Evolutionary conservation across 2,797 vertebrate species (phyloP).

Genomic region (Mastacembelus armatus): DNA sequence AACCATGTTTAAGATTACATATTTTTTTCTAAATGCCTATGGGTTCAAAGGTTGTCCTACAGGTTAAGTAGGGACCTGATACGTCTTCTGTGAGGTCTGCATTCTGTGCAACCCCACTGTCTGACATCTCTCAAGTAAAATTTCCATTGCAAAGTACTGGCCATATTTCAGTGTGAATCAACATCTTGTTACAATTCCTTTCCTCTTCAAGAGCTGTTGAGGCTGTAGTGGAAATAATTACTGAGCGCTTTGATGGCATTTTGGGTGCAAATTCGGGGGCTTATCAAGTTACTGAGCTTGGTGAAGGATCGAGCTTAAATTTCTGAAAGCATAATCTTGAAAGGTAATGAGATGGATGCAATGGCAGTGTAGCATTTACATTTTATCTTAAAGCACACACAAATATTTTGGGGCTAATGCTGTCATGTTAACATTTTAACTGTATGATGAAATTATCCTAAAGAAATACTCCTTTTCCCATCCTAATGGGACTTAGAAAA

Average conservation of each 20-base stretch:
- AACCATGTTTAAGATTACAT: background rate
- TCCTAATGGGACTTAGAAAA: no score
- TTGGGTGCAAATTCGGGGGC: background rate
- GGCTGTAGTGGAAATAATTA: conserved; percentile 15
- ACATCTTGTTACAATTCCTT: background rate
- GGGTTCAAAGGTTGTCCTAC: background rate
- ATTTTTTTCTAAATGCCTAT: background rate
- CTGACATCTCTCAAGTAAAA: background rate
- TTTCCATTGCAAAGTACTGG: background rate
- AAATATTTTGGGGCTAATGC: background rate
- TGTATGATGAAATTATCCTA: no score
- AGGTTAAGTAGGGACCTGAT: background rate
- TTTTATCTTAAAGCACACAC: background rate
- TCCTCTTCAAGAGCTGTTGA: background rate
- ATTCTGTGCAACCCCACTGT: background rate
- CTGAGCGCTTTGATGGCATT: background rate
- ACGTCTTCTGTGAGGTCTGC: background rate
- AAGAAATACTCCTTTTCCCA: no score
- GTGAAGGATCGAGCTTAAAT: conserved; percentile 8
- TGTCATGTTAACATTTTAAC: background rate
- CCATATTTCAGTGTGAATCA: background rate
- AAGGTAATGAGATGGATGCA: conserved; percentile 10
- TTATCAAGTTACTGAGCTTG: background rate
- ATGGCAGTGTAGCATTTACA: background rate
- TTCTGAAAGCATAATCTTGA: conserved; percentile 20